Conservation (phyloP, 2,113 vertebrate species). For the Rhagologus leucostigma region DNA sequence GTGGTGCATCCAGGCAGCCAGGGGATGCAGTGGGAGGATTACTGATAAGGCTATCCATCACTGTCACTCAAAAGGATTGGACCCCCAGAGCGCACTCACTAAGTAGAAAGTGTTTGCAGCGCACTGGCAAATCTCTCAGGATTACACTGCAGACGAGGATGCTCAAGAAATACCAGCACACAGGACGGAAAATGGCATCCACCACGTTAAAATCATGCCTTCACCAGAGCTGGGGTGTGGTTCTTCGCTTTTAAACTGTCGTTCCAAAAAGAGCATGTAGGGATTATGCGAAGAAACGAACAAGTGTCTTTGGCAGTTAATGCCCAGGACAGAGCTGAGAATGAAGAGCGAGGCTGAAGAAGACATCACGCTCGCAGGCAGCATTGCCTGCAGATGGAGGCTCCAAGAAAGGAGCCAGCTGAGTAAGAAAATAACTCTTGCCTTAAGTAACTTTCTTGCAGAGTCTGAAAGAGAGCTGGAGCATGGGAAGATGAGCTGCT, state of each 20-base stretch:
- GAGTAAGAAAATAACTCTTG: background rate
- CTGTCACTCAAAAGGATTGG: background rate
- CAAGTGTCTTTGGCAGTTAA: background rate
- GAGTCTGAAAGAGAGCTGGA: background rate
- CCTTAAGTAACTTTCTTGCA: background rate
- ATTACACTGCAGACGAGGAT: background rate
- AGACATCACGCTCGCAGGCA: background rate
- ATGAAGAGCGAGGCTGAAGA: background rate
- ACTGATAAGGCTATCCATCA: constrained; percentile 4
- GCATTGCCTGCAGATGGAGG: background rate
- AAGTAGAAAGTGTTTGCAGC: background rate
- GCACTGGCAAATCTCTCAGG: background rate
- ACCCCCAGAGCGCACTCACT: background rate
- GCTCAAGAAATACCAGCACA: background rate
- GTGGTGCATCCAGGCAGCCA: background rate
- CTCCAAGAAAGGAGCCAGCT: background rate
- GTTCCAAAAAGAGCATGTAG: background rate
- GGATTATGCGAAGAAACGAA: background rate
- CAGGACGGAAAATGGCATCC: background rate
- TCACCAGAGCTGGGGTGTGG: background rate
- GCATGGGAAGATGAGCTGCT: background rate
- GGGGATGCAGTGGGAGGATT: background rate
- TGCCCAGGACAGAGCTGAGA: background rate
- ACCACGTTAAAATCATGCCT: background rate
- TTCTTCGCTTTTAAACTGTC: background rate